phyloP scores from a whole-genome alignment of 2,888 invertebrate species.

The Allacma fusca region DNA sequence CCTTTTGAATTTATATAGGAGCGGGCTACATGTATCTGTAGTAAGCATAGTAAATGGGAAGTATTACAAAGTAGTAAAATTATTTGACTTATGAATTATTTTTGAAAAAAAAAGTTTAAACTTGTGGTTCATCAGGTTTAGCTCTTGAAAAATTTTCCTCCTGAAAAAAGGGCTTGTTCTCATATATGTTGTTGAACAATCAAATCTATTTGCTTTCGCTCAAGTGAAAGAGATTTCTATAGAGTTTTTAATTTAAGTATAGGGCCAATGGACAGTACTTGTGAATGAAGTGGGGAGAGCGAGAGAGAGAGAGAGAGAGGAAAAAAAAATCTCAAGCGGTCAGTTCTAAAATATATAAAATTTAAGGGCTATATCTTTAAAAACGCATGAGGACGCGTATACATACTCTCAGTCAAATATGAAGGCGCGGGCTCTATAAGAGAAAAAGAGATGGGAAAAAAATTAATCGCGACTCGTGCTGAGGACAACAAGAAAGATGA shows the following conservation, averaged over 20 bases:
- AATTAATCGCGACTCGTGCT: constrained; percentile 50
- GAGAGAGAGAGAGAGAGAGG: constrained; percentile 25
- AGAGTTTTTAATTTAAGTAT: constrained; percentile 4
- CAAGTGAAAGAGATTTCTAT: constrained; percentile 21
- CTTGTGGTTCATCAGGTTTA: too few relatives aligned
- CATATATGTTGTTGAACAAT: background rate
- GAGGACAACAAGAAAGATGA: constrained; percentile 47
- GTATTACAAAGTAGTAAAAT: too few relatives aligned
- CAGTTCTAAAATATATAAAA: background rate
- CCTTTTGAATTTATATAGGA: too few relatives aligned
- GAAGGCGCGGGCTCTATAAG: background rate
- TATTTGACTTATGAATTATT: too few relatives aligned
- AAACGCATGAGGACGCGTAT: too few relatives aligned
- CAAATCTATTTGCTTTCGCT: background rate
- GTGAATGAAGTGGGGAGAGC: constrained; percentile 18
- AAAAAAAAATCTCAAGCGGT: background rate
- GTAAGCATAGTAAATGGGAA: too few relatives aligned
- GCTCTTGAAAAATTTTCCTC: too few relatives aligned
- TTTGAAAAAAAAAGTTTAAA: too few relatives aligned
- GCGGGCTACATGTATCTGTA: too few relatives aligned
- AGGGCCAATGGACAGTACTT: background rate
- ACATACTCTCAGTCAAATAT: too few relatives aligned
- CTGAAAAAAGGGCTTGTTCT: background rate
- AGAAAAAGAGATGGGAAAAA: constrained; percentile 33
- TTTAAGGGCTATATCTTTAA: too few relatives aligned